Evolutionary conservation across 2,888 invertebrate genomes (phyloP).

Genomic region (Nephrocerus scutellatus): DNA sequence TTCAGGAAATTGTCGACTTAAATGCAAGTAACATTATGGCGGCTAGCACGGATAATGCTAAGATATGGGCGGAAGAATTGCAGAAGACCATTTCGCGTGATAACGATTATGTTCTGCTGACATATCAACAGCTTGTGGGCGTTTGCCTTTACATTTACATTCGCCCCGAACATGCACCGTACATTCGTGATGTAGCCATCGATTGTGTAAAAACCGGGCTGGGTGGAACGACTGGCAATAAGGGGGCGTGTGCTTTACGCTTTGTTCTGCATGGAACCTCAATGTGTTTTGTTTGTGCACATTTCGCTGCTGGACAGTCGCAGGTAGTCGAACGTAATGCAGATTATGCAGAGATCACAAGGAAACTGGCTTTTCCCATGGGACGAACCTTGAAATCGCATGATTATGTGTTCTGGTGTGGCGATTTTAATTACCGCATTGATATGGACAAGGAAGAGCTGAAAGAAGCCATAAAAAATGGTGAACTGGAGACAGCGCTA

Average conservation of each 20-base stretch:
- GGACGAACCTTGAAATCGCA: constrained; percentile 88
- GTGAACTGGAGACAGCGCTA: constrained; percentile 63
- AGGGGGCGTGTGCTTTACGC: constrained; percentile 90
- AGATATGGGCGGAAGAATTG: constrained; percentile 90
- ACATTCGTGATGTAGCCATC: constrained; percentile 85
- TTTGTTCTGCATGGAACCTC: constrained; percentile 89
- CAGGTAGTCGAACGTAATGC: constrained; percentile 90
- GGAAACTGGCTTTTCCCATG: constrained; percentile 86
- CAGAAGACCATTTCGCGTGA: constrained; percentile 80
- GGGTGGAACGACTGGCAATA: constrained; percentile 95
- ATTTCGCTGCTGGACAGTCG: constrained; percentile 98
- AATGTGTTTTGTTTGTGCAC: constrained; percentile 95
- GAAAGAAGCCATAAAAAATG: constrained; percentile 65
- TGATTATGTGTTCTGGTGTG: constrained; percentile 99
- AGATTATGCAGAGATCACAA: constrained; percentile 91
- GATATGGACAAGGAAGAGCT: constrained; percentile 93
- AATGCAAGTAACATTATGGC: constrained; percentile 98
- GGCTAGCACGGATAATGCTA: constrained; percentile 83
- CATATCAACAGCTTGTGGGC: constrained; percentile 93
- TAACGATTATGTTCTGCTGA: constrained; percentile 84
- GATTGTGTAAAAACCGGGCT: constrained; percentile 97
- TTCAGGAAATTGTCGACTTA: constrained; percentile 98
- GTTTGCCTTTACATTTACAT: constrained; percentile 95
- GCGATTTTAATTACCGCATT: constrained; percentile 97
- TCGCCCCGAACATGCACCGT: constrained; percentile 79